Base-by-base conservation (phyloP, 1,140 invertebrate genomes). In the Diploscapter pachys region DNA sequence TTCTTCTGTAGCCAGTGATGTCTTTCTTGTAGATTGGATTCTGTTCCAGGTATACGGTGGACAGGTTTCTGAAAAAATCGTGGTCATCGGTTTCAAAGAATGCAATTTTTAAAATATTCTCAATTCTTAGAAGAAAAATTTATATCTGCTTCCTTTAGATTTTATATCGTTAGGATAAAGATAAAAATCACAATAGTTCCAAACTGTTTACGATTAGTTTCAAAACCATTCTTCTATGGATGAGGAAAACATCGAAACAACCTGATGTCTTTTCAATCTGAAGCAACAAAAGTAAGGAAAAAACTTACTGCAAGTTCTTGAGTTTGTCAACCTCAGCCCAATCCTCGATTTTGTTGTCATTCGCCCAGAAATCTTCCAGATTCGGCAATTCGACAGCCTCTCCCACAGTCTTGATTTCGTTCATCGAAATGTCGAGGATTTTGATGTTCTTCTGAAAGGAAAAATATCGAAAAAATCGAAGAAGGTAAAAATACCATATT, bases 41-140 rank as follows among this genome's bases (percentile, higher is more conserved):
- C 13, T 91, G 87, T 85, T 98, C 95, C 78, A 99, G 86, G 86
- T 99, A 99, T 52, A 99, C 90, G 2, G 95, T 98, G 72, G 90
- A 86, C 6, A 99, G 85, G 55, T 92, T 91, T 81, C 31, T 31
- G 31, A 31, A 31, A 31, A 31, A 31, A 31, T 31, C 31, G 31
- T 31, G 31, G 31, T 31, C 31, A 31, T 31, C 31, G 31, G 31
- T 31, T 31, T 31, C 31, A 31, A 31, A 31, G 31, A 31, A 31
- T 31, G 31, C 31, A 31, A 31, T 31, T 31, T 31, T 31, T 0
- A 31, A 31, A 31, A 31, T 31, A 31, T 31, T 31, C 31, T 31
- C 31, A 31, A 31, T 31, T 31, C 31, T 31, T 31, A 31, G 31
- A 31, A 31, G 31, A 31, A 31, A 31, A 31, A 31, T 31, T 31